Percentiles rank a stretch among this genome's conserved stretches.
Evolutionary conservation across 2,797 vertebrate species (phyloP).

Genomic region (Rhynchonycteris naso): DNA sequence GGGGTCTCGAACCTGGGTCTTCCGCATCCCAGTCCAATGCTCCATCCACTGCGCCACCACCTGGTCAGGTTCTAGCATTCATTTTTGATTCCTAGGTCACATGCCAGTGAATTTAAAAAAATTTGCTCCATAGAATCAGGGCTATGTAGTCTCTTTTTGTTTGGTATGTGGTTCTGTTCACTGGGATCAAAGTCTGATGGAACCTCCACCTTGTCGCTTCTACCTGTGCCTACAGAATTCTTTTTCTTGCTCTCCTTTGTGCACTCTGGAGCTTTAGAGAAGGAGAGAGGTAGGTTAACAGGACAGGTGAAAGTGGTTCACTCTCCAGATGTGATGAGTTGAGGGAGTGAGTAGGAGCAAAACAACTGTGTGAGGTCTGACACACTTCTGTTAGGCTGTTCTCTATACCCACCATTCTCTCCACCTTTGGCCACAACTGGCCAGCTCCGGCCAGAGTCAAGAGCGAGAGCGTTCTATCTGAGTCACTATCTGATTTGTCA

Average conservation of each 20-base stretch:
- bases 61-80: too few relatives aligned
- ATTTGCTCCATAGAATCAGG: neutral
- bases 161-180: neutral
- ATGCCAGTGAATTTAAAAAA: neutral
- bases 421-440: neutral
- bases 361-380: neutral
- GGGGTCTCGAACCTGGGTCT: too few relatives aligned
- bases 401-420: neutral
- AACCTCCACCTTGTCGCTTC: neutral
- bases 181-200: neutral
- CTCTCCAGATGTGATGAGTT: neutral
- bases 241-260: neutral
- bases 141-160: neutral
- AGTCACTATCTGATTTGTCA: fast-evolving
- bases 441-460: neutral
- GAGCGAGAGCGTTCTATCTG: neutral
- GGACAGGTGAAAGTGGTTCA: neutral
- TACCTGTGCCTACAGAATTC: neutral
- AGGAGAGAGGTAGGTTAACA: neutral
- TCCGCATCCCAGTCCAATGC: too few relatives aligned
- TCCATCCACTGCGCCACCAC: too few relatives aligned
- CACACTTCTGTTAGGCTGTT: neutral
- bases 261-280: neutral
- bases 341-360: neutral
- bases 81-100: neutral